Percentiles rank a stretch among this genome's conserved stretches.
Evolutionary conservation across 2,888 invertebrate genomes (phyloP).

Genomic region (Spilarctia lutea): DNA sequence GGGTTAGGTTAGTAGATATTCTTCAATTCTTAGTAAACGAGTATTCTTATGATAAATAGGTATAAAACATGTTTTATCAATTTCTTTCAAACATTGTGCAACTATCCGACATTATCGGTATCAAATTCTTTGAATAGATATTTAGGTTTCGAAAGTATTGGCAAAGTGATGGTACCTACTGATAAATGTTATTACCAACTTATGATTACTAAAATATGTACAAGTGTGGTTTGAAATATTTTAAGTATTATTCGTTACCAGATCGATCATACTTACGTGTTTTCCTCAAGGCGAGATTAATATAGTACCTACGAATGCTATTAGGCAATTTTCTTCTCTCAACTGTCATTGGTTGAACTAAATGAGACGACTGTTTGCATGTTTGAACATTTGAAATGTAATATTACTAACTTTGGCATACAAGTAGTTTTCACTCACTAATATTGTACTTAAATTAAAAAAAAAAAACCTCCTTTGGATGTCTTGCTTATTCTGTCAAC

Average conservation of each 20-base stretch:
- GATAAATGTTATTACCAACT: neutral
- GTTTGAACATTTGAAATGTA: neutral
- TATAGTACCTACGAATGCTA: no score
- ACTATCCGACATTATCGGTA: constrained; percentile 18
- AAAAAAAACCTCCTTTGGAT: no score
- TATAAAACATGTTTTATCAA: constrained; percentile 30
- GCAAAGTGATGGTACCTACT: constrained; percentile 2
- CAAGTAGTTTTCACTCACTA: no score
- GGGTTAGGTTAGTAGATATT: constrained; percentile 29
- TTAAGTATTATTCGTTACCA: neutral
- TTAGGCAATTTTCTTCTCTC: neutral
- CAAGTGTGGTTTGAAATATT: constrained; percentile 6
- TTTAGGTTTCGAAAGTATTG: constrained; percentile 17
- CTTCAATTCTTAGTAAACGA: constrained; percentile 34
- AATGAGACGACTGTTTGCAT: no score
- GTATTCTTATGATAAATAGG: constrained; percentile 26
- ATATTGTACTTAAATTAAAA: no score
- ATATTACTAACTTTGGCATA: no score
- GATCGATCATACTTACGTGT: no score
- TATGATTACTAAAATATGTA: constrained; percentile 13
- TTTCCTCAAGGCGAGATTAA: neutral
- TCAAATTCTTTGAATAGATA: constrained; percentile 14
- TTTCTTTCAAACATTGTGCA: constrained; percentile 21
- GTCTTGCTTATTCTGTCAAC: no score
- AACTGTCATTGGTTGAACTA: no score